Base-by-base conservation (phyloP, 2,888 invertebrate genomes). In the Plagiodera versicolora region DNA sequence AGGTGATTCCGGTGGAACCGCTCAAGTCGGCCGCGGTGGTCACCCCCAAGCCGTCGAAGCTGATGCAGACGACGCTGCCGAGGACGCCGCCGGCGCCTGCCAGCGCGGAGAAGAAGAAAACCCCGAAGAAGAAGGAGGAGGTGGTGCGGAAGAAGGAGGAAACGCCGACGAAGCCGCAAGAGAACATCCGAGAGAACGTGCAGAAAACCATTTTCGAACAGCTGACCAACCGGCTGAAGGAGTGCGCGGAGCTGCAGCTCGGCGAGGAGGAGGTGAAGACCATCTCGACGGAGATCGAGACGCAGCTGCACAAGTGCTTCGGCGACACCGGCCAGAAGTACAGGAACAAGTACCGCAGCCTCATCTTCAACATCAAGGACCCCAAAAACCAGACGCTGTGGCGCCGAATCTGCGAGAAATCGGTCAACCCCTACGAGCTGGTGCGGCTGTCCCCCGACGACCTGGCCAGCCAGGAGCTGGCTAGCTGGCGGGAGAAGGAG, bases 401-500 rank as follows among this genome's bases (percentile, higher is more conserved):
- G 83, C 83, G 89, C 61, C 90, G 94, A 78, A 92, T 94, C 64
- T 90, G 92, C 69, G 88, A 90, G 64, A 89, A 88, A 71, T 84
- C 87, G 6, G 84, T 94, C 57, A 88, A 89, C 47, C 93, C 97
- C 0, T 87, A 89, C 72, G 91, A 93, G 72, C 82, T 98, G 85
- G 85, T 94, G 1, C 85, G 91, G 52, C 85, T 98, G 80, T 90
- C 94, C 2, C 89, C 95, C 0, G 95, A 96, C 71, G 95, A 96
- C 76, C 83, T 98, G 79, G 97, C 97, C 0, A 95, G 94, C 72
- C 93, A 94, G 77, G 97, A 97, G 79, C 81, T 98, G 69, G 94
- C 96, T 0, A 89, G 93, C 75, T 98, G 97, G 97, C 84, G 97
- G 56, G 93, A 96, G 76, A 88, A 92, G 69, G 96, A 96, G 80